A percentile compares a stretch with the other conserved stretches of the same genome.
Evolutionary conservation across 2,888 invertebrate genomes (phyloP).

Genomic region (Melipona bicolor): DNA sequence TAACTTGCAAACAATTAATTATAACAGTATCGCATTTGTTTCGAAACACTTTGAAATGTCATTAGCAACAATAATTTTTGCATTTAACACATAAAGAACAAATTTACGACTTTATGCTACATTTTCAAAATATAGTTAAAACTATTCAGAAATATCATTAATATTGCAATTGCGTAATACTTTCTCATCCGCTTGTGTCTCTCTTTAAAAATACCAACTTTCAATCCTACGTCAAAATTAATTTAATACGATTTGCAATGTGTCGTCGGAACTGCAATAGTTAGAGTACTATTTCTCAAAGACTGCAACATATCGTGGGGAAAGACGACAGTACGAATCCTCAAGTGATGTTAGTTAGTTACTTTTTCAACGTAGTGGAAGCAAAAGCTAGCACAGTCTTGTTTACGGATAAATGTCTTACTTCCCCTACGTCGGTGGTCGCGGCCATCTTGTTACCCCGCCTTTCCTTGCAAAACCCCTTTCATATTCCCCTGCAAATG

Average conservation of each 20-base stretch:
- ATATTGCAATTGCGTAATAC: background rate
- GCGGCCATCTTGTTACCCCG: constrained; percentile 83
- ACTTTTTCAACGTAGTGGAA: constrained; percentile 37
- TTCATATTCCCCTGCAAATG: constrained; percentile 75
- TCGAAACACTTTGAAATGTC: constrained; percentile 3
- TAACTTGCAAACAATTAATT: constrained; percentile 66
- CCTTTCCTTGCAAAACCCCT: constrained; percentile 76
- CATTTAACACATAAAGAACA: background rate
- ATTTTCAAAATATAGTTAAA: background rate
- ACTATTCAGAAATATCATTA: background rate
- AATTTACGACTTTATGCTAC: too few relatives aligned
- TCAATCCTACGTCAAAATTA: background rate
- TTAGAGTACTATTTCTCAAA: background rate
- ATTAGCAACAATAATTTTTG: background rate
- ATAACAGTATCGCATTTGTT: constrained; percentile 25
- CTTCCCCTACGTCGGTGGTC: constrained; percentile 76
- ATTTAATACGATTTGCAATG: background rate
- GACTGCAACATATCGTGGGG: background rate
- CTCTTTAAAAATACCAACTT: background rate
- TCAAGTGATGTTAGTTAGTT: constrained; percentile 12
- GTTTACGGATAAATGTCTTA: constrained; percentile 78
- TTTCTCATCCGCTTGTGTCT: background rate
- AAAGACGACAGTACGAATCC: background rate
- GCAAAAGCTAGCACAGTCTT: constrained; percentile 52
- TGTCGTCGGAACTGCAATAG: too few relatives aligned